A percentile compares a stretch with the other conserved stretches of the same genome.
phyloP scores from a whole-genome alignment of 2,113 vertebrate species.

The Phasianus colchicus region DNA sequence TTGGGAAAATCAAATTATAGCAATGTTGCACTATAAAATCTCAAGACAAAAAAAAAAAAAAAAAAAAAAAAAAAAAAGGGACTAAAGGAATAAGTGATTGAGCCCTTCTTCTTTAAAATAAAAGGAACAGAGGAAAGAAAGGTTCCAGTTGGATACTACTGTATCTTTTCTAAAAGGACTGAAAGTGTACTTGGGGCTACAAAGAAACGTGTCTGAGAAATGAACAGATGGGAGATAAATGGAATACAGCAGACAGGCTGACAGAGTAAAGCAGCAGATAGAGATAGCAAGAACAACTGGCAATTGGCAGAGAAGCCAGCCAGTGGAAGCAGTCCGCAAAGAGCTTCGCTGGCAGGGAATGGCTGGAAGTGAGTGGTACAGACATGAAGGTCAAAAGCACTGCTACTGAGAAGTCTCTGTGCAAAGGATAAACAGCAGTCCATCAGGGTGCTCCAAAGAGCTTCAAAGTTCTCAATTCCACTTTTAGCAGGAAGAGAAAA shows the following conservation, averaged over 20 bases:
- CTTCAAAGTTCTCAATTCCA: not conserved
- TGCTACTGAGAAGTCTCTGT: not conserved
- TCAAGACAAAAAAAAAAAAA: not conserved
- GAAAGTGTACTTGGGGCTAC: not conserved
- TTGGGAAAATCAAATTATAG: not conserved
- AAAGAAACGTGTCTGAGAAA: not conserved
- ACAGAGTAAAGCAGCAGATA: not conserved
- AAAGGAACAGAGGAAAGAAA: not conserved
- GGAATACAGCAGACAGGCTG: not conserved
- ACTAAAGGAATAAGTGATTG: not conserved
- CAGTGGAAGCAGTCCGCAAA: not conserved
- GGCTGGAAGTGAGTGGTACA: not conserved
- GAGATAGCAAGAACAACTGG: conserved; percentile 42
- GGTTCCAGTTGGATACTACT: not conserved
- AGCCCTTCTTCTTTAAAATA: not conserved
- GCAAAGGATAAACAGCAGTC: not conserved
- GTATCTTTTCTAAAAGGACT: not conserved
- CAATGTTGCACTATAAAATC: not conserved
- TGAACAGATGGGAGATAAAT: conserved; percentile 44
- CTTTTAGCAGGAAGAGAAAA: not conserved
- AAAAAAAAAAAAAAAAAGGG: not conserved
- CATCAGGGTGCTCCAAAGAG: not conserved
- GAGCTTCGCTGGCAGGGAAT: not conserved
- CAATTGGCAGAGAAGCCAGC: not conserved
- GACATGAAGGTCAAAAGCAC: conserved; percentile 8